Evolutionary conservation across 2,797 vertebrate species (phyloP).

Genomic region (Moxostoma hubbsi): DNA sequence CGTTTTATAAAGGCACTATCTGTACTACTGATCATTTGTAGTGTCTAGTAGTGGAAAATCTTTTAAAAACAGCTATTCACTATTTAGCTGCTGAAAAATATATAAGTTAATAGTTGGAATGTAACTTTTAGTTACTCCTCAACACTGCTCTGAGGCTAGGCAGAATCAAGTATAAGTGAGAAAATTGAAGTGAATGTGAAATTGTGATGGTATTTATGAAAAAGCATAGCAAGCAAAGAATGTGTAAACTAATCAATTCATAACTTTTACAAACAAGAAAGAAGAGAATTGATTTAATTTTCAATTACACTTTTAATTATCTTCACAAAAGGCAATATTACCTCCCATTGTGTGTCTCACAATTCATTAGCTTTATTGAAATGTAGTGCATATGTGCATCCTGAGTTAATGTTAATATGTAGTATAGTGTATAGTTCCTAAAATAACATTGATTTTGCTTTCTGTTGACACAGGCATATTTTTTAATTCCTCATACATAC

Average conservation of each 20-base stretch:
- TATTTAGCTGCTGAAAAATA: too few relatives aligned
- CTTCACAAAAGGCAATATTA: conserved; percentile 26
- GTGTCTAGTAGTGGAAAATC: too few relatives aligned
- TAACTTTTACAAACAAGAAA: conserved; percentile 3
- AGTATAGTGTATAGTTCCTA: background rate
- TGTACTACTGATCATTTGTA: too few relatives aligned
- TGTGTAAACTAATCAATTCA: background rate
- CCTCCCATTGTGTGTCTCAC: conserved; percentile 13
- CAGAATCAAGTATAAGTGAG: background rate
- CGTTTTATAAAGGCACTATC: too few relatives aligned
- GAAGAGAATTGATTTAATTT: too few relatives aligned
- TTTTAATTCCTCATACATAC: conserved; percentile 16
- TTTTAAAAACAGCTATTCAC: too few relatives aligned
- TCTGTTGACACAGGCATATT: conserved; percentile 26
- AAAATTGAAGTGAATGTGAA: conserved; percentile 2
- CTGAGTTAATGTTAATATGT: background rate
- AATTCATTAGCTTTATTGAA: conserved; percentile 10
- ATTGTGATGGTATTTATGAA: conserved; percentile 32
- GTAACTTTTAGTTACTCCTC: background rate
- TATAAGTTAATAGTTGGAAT: too few relatives aligned
- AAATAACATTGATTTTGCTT: conserved; percentile 9
- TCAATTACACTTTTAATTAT: conserved; percentile 28
- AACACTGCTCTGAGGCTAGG: background rate
- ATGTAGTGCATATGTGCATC: conserved; percentile 2
- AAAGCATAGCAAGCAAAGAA: conserved; percentile 8